Percentiles rank a stretch among this genome's conserved stretches.
These are phyloP conservation scores for Anneissia japonica DNA, from an alignment of 35 echinoderm and acorn worm species.

Conservation along the genomic window DNA sequence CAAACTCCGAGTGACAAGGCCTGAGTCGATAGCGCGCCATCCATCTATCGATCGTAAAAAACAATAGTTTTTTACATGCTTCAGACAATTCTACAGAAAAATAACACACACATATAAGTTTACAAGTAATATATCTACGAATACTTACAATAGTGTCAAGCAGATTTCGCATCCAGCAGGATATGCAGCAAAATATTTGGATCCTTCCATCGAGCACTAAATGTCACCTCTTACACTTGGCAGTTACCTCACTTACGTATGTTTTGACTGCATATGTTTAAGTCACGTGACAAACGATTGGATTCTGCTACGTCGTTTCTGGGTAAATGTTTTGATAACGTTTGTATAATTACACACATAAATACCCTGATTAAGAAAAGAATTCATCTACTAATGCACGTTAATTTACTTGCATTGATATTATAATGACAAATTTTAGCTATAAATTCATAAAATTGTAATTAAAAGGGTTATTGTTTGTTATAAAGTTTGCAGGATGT, in stretches of 20 bases:
- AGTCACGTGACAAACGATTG: neutral
- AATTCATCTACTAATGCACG: too few relatives aligned
- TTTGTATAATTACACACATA: too few relatives aligned
- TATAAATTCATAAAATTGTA: too few relatives aligned
- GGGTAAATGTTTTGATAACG: neutral
- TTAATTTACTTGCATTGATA: too few relatives aligned
- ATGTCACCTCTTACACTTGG: neutral
- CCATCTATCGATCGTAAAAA: too few relatives aligned
- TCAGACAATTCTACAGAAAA: too few relatives aligned
- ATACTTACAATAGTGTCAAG: neutral
- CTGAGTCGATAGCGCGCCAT: too few relatives aligned
- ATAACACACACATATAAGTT: too few relatives aligned
- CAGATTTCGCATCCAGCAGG: neutral
- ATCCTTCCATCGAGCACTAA: neutral
- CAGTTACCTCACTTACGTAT: neutral
- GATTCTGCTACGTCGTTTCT: neutral
- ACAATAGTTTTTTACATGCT: too few relatives aligned
- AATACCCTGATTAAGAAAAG: too few relatives aligned
- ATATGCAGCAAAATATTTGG: neutral
- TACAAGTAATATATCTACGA: neutral
- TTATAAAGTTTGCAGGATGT: neutral
- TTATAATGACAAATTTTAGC: too few relatives aligned
- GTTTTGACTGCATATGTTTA: slow-evolving; percentile 1
- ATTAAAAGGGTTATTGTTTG: neutral
- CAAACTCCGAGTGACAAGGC: too few relatives aligned